Evolutionary conservation across 2,113 vertebrate genomes (phyloP), one percentile per base, ranked within the genome.

Genomic region (Dascyllus trimaculatus): DNA sequence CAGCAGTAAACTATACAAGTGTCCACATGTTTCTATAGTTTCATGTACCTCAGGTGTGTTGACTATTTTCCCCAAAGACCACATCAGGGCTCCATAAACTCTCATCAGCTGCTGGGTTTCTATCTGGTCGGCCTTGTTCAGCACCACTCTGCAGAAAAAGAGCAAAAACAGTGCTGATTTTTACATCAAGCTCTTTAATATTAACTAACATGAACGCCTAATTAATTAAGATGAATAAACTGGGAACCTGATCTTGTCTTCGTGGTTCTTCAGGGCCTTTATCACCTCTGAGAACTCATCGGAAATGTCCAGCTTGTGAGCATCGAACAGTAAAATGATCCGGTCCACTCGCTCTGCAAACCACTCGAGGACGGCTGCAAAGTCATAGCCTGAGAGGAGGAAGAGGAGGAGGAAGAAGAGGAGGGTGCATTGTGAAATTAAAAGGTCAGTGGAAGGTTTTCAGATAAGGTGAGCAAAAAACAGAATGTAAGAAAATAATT

Each of bases 251-350:
- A 99, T 99, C 90, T 99, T 99, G 92, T 99, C 98, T 85, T 99
- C 98, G 0, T 99, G 98, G 95, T 99, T 99, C 93, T 99, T 99
- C 79, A 99, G 93, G 51, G 98, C 98, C 86, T 97, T 98, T 91
- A 99, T 99, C 86, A 99, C 98, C 14, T 99, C 97, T 0, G 98
- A 99, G 92, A 99, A 99, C 87, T 99, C 98, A 1, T 99, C 98
- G 0, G 98, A 99, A 89, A 99, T 99, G 92, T 99, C 98, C 91
- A 99, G 93, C 85, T 99, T 99, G 92, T 99, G 98, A 2, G 98
- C 98, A 0, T 99, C 98, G 0, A 99, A 99, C 25, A 99, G 95
- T 21, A 99, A 94, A 59, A 99, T 98, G 90, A 99, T 99, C 81
- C 98, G 95, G 91, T 99, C 98, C 7, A 99, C 98, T 0, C 98